Conservation (phyloP, 2,888 invertebrate species). For the Sinodicranocentrus sp. region DNA sequence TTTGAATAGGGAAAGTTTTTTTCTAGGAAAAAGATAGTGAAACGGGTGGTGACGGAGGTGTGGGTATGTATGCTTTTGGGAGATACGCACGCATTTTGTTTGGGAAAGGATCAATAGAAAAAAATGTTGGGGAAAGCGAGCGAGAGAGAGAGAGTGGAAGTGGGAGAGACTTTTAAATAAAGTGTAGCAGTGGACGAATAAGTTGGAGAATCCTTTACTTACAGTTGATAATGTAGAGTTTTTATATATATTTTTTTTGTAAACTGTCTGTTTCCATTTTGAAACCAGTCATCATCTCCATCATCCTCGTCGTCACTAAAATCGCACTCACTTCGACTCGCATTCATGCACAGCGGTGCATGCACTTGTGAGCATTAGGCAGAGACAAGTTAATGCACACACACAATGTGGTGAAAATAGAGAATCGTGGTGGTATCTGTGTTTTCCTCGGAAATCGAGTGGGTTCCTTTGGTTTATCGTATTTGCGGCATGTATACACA, state of each 20-base stretch:
- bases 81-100: conserved; percentile 3
- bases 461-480: neutral
- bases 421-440: neutral
- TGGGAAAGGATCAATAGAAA: conserved; percentile 17
- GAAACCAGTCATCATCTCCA: conserved; percentile 22
- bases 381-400: neutral
- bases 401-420: neutral
- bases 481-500: neutral
- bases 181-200: neutral
- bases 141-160: too few species aligned
- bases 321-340: too few species aligned
- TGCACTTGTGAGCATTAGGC: neutral
- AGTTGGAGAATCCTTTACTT: neutral
- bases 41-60: neutral
- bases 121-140: neutral
- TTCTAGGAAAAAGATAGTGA: neutral
- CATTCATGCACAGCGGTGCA: conserved; percentile 17
- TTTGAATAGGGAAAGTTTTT: conserved; percentile 16
- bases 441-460: neutral
- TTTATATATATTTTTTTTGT: conserved; percentile 4
- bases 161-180: too few species aligned
- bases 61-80: neutral
- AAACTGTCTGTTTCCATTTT: conserved; percentile 36
- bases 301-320: neutral
- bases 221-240: neutral